Conservation (phyloP, 2,113 vertebrate genomes). For the Sula dactylatra region DNA sequence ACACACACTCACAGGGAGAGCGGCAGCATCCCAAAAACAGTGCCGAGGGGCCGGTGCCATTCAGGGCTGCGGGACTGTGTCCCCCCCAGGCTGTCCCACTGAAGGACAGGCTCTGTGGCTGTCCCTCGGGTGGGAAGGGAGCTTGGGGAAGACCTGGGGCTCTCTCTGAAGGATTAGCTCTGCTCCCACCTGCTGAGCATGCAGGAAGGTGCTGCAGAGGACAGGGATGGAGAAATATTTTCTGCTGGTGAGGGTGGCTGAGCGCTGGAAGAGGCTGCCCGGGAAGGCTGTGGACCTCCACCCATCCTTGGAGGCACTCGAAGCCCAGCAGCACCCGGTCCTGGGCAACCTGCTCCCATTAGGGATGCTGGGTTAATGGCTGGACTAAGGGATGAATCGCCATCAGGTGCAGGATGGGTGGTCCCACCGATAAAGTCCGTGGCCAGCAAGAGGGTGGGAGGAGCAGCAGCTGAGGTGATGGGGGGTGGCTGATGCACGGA, state of each 20-base stretch:
- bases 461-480: accelerated
- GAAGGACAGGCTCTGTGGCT: background rate
- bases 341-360: background rate
- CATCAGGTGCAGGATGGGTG: background rate
- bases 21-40: accelerated
- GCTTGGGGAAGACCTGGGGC: background rate
- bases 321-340: background rate
- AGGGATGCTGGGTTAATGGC: background rate
- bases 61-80: accelerated
- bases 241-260: background rate
- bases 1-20: accelerated
- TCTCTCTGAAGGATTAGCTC: background rate
- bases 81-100: background rate
- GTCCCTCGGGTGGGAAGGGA: background rate
- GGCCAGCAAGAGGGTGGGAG: background rate
- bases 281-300: background rate
- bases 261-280: background rate
- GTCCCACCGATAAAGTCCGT: accelerated
- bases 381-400: accelerated
- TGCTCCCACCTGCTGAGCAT: background rate
- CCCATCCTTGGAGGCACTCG: background rate
- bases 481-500: background rate
- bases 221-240: background rate
- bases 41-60: accelerated
- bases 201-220: accelerated